Base-by-base conservation (phyloP, 2,888 invertebrate species). In the Therioaphis trifolii region DNA sequence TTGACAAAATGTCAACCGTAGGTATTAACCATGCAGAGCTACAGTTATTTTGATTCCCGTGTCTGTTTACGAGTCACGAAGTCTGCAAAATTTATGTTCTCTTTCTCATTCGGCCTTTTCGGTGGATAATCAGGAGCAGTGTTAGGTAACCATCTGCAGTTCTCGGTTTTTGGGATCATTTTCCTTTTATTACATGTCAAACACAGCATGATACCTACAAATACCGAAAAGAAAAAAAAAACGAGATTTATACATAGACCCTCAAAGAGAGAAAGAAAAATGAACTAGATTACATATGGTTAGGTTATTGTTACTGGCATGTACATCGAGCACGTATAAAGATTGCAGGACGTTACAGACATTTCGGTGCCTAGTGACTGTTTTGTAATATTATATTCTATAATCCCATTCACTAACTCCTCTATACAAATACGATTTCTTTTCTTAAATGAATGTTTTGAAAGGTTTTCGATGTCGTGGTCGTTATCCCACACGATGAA, bases 1-100 rank as follows among this genome's bases (percentile, higher is more conserved):
- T 79, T 79, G 79, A 79, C 55, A 80, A 82, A 63, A 21, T 74
- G 82, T 82, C 82, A 74, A 82, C 82, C 52, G 63, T 63, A 18
- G 52, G 61, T 46, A 18, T 63, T 74, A 40, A 63, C 52, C 49
- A 74, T 52, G 18, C 29, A 12, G 18, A 14, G 12, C 61, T 52
- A 63, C 71, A 52, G 80, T 80, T 79, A 80, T 80, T 80, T 80
- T 80, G 80, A 80, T 80, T 71, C 74, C 72, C 72, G 72, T 82
- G 72, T 82, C 82, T 66, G 82, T 72, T 61, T 52, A 63, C 74
- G 52, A 40, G 82, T 82, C 82, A 82, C 82, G 82, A 82, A 74
- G 82, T 82, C 82, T 82, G 82, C 82, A 61, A 82, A 82, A 82
- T 82, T 21, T 66, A 82, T 74, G 46, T 49, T 61, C 7, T 72